Evolutionary conservation across 2,797 vertebrate genomes (phyloP), one percentile per base, ranked within the genome.

Genomic region (Anableps anableps): DNA sequence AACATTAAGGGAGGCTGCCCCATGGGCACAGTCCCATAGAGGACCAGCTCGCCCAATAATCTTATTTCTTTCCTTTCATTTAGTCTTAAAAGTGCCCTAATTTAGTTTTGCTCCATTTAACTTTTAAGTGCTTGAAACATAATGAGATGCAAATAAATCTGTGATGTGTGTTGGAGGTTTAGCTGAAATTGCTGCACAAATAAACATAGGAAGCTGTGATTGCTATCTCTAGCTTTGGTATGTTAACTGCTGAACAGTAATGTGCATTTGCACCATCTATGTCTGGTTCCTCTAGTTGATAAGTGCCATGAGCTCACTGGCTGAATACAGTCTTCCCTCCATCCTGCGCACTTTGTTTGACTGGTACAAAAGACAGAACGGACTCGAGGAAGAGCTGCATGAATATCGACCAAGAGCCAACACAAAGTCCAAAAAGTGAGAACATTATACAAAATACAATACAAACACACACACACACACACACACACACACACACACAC

Each of bases 351-450:
- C 98, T 23, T 92, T 99, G 86, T 99, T 99, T 87, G 98, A 99
- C 91, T 99, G 98, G 98, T 99, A 99, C 94, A 99, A 98, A 92
- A 96, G 98, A 84, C 98, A 99, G 91, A 99, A 97, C 2, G 98
- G 98, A 83, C 96, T 98, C 55, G 98, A 99, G 91, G 98, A 99
- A 80, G 98, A 99, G 92, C 95, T 97, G 58, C 97, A 99, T 66
- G 98, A 99, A 86, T 99, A 99, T 90, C 96, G 97, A 45, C 98
- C 98, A 14, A 96, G 98, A 94, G 96, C 97, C 90, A 99, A 97
- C 94, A 97, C 97, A 88, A 99, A 99, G 94, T 97, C 97, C 73
- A 99, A 99, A 97, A 98, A 97, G 98, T 99, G 95, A 84, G 64
- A 84, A 26, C 0, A 19, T 47, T 9, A 26, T n/a, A n/a, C n/a